Percentiles rank a stretch among this genome's conserved stretches.
Conservation (phyloP, 2,797 vertebrate species). For the Hoplostethus atlanticus region DNA sequence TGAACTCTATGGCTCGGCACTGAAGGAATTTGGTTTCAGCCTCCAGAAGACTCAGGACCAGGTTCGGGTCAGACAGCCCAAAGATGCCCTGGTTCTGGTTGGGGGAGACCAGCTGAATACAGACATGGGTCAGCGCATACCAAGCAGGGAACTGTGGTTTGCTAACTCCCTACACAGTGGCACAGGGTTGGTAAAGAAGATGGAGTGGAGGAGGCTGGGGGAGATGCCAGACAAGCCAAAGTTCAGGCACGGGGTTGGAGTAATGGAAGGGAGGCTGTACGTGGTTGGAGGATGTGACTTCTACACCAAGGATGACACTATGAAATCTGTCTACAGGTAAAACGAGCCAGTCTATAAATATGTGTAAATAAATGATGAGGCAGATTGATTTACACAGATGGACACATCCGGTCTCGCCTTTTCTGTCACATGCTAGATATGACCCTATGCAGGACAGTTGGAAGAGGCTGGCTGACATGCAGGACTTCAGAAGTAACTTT, state of each 20-base stretch:
- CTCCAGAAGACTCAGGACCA: constrained; percentile 57
- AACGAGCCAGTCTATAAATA: constrained; percentile 1
- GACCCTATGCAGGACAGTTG: constrained; percentile 75
- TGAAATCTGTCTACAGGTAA: constrained; percentile 92
- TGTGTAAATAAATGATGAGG: not conserved
- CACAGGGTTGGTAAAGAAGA: constrained; percentile 84
- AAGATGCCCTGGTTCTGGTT: constrained; percentile 86
- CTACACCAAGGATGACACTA: constrained; percentile 85
- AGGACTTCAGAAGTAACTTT: constrained; percentile 83
- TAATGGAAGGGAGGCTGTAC: constrained; percentile 84
- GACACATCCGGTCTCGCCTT: not conserved
- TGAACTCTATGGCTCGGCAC: constrained; percentile 77
- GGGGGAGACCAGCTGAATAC: constrained; percentile 88
- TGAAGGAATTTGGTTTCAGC: constrained; percentile 79
- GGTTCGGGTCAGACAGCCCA: constrained; percentile 83
- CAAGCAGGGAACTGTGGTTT: constrained; percentile 89
- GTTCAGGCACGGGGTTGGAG: constrained; percentile 85
- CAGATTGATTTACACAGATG: too few species aligned
- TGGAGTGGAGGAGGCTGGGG: constrained; percentile 87
- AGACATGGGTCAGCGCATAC: constrained; percentile 80
- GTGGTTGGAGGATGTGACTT: constrained; percentile 91
- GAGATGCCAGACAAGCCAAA: constrained; percentile 86
- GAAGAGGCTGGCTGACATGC: constrained; percentile 82
- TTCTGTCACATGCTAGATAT: constrained; percentile 65
- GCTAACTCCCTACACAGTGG: constrained; percentile 86